phyloP scores from a whole-genome alignment of 2,797 vertebrate genomes.

The Gastrophryne carolinensis region DNA sequence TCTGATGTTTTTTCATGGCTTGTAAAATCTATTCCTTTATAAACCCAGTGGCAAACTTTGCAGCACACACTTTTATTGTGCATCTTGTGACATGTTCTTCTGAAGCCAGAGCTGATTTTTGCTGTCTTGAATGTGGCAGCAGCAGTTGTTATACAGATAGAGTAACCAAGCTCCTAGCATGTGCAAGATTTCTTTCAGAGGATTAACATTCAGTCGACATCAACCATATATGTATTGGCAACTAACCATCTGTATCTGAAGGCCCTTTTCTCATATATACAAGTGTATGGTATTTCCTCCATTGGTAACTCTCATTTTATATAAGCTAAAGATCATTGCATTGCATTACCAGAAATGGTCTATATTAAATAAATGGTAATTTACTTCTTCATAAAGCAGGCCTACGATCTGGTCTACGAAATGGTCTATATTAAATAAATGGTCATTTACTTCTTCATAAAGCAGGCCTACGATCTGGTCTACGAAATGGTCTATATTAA shows the following conservation, averaged over 20 bases:
- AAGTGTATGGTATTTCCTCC: not conserved
- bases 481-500: no score
- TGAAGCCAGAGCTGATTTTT: slow-evolving; percentile 31
- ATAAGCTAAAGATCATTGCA: no score
- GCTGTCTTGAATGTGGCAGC: slow-evolving; percentile 8
- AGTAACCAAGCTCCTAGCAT: slow-evolving; percentile 17
- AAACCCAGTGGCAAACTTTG: slow-evolving; percentile 44
- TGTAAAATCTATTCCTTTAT: slow-evolving; percentile 48
- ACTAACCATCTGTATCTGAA: slow-evolving; percentile 2
- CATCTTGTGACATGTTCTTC: slow-evolving; percentile 15
- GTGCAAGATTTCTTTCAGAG: slow-evolving; percentile 22
- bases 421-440: no score
- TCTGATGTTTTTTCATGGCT: slow-evolving; percentile 49
- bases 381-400: no score
- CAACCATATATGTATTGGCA: not conserved
- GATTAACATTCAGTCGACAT: slow-evolving; percentile 28
- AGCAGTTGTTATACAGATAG: slow-evolving; percentile 40
- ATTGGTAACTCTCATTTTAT: not conserved
- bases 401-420: no score
- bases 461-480: no score
- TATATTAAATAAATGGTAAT: no score
- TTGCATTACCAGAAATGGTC: no score
- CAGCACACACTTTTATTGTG: slow-evolving; percentile 30
- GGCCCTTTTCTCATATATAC: not conserved
- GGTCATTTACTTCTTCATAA: no score